A percentile compares a stretch with the other conserved stretches of the same genome.
Evolutionary conservation across 2,888 invertebrate species (phyloP).

Genomic region (Metallyticus violacea): DNA sequence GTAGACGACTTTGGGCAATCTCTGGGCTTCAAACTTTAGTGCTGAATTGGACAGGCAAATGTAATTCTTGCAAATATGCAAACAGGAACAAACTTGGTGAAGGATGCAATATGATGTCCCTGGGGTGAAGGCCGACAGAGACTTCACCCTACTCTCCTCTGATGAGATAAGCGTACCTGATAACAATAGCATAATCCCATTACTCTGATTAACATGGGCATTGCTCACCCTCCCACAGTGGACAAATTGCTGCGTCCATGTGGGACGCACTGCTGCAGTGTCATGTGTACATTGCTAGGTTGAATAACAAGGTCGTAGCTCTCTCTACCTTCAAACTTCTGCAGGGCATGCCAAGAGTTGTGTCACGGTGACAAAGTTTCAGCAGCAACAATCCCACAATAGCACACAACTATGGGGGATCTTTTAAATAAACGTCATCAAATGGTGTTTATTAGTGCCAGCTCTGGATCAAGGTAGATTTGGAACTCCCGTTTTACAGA

Average conservation of each 20-base stretch:
- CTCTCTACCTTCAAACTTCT: not conserved
- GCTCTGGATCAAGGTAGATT: too few relatives aligned
- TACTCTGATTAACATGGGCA: not conserved
- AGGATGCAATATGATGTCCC: not conserved
- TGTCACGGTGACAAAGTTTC: not conserved
- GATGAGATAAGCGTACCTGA: not conserved
- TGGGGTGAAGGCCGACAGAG: not conserved
- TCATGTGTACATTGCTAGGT: not conserved
- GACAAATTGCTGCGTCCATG: not conserved
- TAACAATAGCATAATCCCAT: conserved; percentile 14
- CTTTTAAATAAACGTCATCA: not conserved
- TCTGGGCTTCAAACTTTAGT: not conserved
- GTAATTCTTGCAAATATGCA: not conserved
- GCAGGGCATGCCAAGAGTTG: too few relatives aligned
- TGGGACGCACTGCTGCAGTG: not conserved
- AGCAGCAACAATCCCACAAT: not conserved
- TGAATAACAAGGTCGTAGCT: not conserved
- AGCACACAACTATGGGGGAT: too few relatives aligned
- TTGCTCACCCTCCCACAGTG: not conserved
- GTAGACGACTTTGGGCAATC: not conserved
- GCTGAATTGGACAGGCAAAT: not conserved
- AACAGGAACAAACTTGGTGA: not conserved
- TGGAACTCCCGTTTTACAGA: too few relatives aligned
- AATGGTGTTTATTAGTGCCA: too few relatives aligned
- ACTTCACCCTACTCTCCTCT: not conserved